These are phyloP conservation scores for Pachyramphus minor DNA, from an alignment of 2,113 vertebrate species.

Conservation along the genomic window DNA sequence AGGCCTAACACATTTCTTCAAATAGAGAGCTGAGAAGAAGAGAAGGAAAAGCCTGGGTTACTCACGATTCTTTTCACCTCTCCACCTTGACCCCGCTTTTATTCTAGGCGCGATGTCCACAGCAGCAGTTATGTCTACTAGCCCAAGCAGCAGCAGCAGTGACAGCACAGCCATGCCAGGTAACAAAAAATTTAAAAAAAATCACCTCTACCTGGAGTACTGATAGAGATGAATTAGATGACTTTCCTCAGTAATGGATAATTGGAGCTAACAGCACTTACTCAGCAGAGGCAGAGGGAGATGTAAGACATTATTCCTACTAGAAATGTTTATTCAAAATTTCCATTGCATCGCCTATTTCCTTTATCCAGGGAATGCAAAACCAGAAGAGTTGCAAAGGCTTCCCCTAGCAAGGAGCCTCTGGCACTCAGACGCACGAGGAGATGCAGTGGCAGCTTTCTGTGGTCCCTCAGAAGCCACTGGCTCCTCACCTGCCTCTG, in stretches of 20 bases:
- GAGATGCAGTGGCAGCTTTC: slow-evolving; percentile 53
- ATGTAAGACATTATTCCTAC: slow-evolving; percentile 30
- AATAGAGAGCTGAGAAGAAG: slow-evolving; percentile 36
- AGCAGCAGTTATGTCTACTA: slow-evolving; percentile 71
- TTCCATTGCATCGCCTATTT: slow-evolving; percentile 18
- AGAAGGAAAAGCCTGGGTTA: slow-evolving; percentile 67
- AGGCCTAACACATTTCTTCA: slow-evolving; percentile 10
- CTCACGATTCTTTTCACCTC: slow-evolving; percentile 95
- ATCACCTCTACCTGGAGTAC: slow-evolving; percentile 62
- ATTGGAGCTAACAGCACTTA: slow-evolving; percentile 61
- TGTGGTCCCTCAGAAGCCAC: slow-evolving; percentile 48
- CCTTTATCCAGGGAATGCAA: slow-evolving; percentile 13
- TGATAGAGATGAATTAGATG: slow-evolving; percentile 55
- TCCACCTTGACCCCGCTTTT: slow-evolving; percentile 90
- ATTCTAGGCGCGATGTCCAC: slow-evolving; percentile 73
- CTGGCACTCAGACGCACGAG: slow-evolving; percentile 30
- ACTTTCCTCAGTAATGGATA: slow-evolving; percentile 49
- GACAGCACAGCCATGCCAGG: slow-evolving; percentile 79
- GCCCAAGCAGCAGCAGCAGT: slow-evolving; percentile 76
- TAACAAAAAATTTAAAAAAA: neutral
- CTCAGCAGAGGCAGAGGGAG: slow-evolving; percentile 57
- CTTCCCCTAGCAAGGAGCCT: slow-evolving; percentile 24
- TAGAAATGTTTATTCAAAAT: slow-evolving; percentile 37
- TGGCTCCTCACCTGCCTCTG: slow-evolving; percentile 57
- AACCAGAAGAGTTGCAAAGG: slow-evolving; percentile 9